Evolutionary conservation across 2,797 vertebrate genomes (phyloP), one percentile per base, ranked within the genome.

Genomic region (Pterois miles): DNA sequence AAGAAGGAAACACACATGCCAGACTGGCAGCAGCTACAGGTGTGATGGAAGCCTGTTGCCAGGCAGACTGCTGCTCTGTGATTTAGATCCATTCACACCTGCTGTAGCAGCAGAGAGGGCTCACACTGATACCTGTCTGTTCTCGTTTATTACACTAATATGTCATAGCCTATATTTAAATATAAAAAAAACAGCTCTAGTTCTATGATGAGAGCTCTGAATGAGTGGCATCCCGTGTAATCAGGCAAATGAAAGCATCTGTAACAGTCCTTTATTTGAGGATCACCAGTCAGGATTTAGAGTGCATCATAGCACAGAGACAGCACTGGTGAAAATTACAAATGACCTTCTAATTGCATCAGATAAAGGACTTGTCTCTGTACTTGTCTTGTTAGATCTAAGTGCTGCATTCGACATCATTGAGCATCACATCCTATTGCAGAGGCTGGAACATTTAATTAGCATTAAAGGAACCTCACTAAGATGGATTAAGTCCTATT

Each of bases 41-140:
- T 87, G 36, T 71, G 74, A n/a, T 68, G 65, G 58, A 54, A 43
- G 70, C 53, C 70, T 83, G 88, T 89, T 90, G 82, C 84, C 63
- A 79, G 78, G 88, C 74, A 87, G 78, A 89, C 16, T 48, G 31
- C 46, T 57, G 56, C 13, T 70, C 54, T 65, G 25, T 27, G 52
- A 70, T 57, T 52, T 18, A 71, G 43, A 76, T 57, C 25, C n/a
- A 38, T 52, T 57, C 38, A 31, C 60, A 40, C 2, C 18, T 29
- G n/a, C n/a, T n/a, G n/a, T n/a, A 58, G 48, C 22, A 46, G 33
- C 36, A 22, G 8, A 52, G 48, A 54, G 48, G 31, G 57, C 20
- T 50, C 4, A 13, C 9, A 40, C 36, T 43, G 18, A 71, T 7
- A 36, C 20, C 22, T 31, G 13, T 25, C 16, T 50, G 62, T 40